Conservation (phyloP, 92 coral and sea anemone genomes). For the Zoanthus gigantus region DNA sequence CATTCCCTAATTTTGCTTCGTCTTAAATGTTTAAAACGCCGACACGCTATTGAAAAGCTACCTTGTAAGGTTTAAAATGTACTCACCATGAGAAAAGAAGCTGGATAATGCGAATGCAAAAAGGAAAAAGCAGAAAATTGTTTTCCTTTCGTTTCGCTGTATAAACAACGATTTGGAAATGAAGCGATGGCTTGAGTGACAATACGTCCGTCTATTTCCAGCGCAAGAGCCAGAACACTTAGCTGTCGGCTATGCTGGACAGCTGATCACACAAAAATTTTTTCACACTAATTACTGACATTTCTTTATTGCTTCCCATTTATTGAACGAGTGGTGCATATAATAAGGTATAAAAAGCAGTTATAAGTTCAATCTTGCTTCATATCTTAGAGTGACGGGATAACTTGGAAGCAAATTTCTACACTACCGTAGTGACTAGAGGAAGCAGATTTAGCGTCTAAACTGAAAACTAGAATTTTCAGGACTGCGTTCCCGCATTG, state of each 20-base stretch:
- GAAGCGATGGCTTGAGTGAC: conserved; percentile 12
- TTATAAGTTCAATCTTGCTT: conserved; percentile 17
- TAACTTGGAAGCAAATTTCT: not conserved
- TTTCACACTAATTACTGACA: conserved; percentile 52
- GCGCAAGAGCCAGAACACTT: conserved; percentile 6
- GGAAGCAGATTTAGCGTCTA: no score
- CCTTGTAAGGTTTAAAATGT: not conserved
- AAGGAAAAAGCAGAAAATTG: not conserved
- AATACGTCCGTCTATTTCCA: conserved; percentile 1
- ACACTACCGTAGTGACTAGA: not conserved
- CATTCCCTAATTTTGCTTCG: not conserved
- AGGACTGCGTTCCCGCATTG: no score
- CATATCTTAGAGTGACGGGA: conserved; percentile 15
- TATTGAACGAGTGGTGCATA: conserved; percentile 23
- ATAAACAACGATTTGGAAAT: conserved; percentile 24
- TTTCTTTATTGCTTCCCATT: conserved; percentile 44
- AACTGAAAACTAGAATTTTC: no score
- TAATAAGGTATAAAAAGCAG: conserved; percentile 43
- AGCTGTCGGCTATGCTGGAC: conserved; percentile 12
- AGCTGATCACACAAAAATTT: conserved; percentile 34
- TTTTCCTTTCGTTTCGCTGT: conserved; percentile 24
- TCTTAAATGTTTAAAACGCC: conserved; percentile 11
- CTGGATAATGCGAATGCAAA: not conserved
- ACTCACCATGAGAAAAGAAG: conserved; percentile 9
- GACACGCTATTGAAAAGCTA: not conserved